Conservation (phyloP, 2,797 vertebrate species). For the Tachyglossus aculeatus region DNA sequence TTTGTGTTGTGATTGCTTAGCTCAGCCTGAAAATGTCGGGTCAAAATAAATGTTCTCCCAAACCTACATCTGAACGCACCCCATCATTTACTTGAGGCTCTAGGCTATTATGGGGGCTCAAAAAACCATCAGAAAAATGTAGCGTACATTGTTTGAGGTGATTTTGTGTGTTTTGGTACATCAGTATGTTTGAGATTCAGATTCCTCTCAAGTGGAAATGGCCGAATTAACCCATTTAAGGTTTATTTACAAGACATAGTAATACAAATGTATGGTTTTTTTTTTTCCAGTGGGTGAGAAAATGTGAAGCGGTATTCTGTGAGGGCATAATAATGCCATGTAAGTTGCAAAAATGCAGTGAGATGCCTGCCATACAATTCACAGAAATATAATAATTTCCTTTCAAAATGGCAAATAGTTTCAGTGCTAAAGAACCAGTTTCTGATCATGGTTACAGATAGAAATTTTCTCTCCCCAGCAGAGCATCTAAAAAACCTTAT, state of each 20-base stretch:
- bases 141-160: slow-evolving; percentile 30
- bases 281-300: neutral
- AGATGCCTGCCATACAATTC: neutral
- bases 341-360: neutral
- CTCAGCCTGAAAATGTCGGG: neutral
- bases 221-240: slow-evolving; percentile 13
- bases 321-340: neutral
- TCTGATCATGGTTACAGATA: neutral
- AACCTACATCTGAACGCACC: neutral
- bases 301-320: neutral
- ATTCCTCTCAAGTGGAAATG: slow-evolving; percentile 25
- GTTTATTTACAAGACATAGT: slow-evolving; percentile 5
- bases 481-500: rapidly evolving
- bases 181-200: slow-evolving; percentile 25
- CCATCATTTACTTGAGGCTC: neutral
- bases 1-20: neutral
- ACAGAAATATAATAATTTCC: slow-evolving; percentile 7
- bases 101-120: neutral
- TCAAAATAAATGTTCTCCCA: neutral
- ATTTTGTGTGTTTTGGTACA: slow-evolving; percentile 43
- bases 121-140: neutral
- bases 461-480: neutral
- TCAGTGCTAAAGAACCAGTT: neutral
- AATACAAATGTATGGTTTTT: neutral
- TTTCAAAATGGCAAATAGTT: slow-evolving; percentile 23